A percentile compares a stretch with the other conserved stretches of the same genome.
Evolutionary conservation across 2,888 invertebrate species (phyloP).

Genomic region (Plusia festucae): DNA sequence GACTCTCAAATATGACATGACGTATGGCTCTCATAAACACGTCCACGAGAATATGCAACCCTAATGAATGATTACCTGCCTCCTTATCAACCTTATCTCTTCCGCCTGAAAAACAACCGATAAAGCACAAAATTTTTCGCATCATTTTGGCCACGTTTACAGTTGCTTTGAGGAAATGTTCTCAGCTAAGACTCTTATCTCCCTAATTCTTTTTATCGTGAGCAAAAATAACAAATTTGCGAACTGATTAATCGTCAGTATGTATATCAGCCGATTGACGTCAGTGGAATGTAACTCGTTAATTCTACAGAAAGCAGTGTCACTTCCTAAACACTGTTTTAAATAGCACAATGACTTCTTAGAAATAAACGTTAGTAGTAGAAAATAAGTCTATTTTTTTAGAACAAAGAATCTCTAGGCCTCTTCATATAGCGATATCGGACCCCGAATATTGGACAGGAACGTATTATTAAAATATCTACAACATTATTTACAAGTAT

Average conservation of each 20-base stretch:
- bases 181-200: slow-evolving; percentile 71
- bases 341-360: slow-evolving; percentile 21
- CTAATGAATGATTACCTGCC: slow-evolving; percentile 49
- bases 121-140: slow-evolving; percentile 64
- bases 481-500: slow-evolving; percentile 11
- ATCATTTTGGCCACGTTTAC: slow-evolving; percentile 51
- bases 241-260: slow-evolving; percentile 68
- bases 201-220: slow-evolving; percentile 67
- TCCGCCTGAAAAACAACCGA: slow-evolving; percentile 65
- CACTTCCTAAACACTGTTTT: slow-evolving; percentile 40
- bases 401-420: slow-evolving; percentile 10
- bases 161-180: slow-evolving; percentile 83
- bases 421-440: neutral
- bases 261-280: slow-evolving; percentile 62
- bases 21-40: slow-evolving; percentile 30
- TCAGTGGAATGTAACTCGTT: slow-evolving; percentile 50
- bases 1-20: slow-evolving; percentile 48
- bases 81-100: slow-evolving; percentile 67
- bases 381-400: slow-evolving; percentile 15
- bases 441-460: slow-evolving; percentile 15
- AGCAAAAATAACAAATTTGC: slow-evolving; percentile 73
- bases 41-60: slow-evolving; percentile 30
- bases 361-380: neutral
- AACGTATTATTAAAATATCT: neutral
- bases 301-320: slow-evolving; percentile 19